These are phyloP conservation scores for Microctonus hyperodae DNA, from an alignment of 2,888 invertebrate species.

Conservation along the genomic window DNA sequence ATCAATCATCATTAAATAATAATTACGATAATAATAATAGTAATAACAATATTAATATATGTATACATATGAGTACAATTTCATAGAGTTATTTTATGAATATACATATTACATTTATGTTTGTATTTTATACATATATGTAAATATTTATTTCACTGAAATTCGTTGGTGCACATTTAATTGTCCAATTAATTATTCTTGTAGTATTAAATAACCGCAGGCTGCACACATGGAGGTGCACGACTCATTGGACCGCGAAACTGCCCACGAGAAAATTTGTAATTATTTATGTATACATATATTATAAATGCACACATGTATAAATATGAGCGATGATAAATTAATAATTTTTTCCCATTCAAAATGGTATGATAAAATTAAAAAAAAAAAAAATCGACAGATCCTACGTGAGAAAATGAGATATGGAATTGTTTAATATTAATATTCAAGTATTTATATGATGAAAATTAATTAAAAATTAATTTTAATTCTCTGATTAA, in stretches of 20 bases:
- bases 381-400: background rate
- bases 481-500: constrained; percentile 12
- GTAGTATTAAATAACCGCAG: background rate
- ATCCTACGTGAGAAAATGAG: background rate
- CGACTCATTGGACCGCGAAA: background rate
- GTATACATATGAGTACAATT: background rate
- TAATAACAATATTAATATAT: background rate
- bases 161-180: background rate
- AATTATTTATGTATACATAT: constrained; percentile 18
- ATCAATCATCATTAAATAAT: too few species aligned
- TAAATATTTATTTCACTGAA: background rate
- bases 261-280: constrained; percentile 14
- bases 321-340: background rate
- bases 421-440: background rate
- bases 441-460: background rate
- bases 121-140: background rate
- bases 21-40: too few species aligned
- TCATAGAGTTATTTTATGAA: too few species aligned
- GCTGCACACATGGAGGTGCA: background rate
- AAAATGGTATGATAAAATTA: background rate
- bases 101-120: too few species aligned
- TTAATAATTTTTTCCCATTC: background rate
- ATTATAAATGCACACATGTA: background rate
- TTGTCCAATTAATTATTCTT: background rate
- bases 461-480: background rate